Evolutionary conservation across 2,888 invertebrate species (phyloP).

Genomic region (Stictocephala bisonia): DNA sequence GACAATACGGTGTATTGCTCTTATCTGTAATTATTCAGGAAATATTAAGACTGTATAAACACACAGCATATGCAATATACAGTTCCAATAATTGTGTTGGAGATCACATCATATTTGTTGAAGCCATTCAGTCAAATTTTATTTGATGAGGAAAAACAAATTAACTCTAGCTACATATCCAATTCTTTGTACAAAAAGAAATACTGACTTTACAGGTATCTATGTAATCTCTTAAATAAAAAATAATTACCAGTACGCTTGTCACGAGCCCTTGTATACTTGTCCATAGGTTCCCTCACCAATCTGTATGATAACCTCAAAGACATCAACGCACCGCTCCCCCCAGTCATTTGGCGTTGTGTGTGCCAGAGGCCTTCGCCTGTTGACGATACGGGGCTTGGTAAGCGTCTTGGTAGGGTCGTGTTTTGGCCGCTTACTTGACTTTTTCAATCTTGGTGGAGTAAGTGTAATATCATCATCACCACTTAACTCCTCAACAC

Average conservation of each 20-base stretch:
- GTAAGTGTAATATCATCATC: conserved; percentile 77
- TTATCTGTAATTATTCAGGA: no score
- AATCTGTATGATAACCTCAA: conserved; percentile 95
- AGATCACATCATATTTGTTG: no score
- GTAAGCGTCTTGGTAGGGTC: conserved; percentile 66
- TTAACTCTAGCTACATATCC: no score
- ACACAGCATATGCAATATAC: no score
- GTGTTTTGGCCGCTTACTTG: conserved; percentile 34
- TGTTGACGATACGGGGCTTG: conserved; percentile 81
- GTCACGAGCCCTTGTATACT: conserved; percentile 94
- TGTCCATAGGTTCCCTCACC: conserved; percentile 99
- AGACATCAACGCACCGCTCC: conserved; percentile 95
- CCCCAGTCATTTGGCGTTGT: conserved; percentile 80
- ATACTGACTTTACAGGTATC: no score
- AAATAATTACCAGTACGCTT: conserved; percentile 69
- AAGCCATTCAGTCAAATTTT: no score
- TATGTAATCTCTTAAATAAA: no score
- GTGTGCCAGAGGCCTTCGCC: conserved; percentile 65
- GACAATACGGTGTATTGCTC: no score
- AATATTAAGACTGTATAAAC: no score
- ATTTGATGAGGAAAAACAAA: no score
- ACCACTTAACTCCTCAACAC: conserved; percentile 84
- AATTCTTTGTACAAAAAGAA: no score
- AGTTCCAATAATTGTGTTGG: no score
- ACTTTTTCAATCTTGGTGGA: conserved; percentile 66